Base-by-base conservation (phyloP, 2,888 invertebrate species). In the Luperina nickerlii region DNA sequence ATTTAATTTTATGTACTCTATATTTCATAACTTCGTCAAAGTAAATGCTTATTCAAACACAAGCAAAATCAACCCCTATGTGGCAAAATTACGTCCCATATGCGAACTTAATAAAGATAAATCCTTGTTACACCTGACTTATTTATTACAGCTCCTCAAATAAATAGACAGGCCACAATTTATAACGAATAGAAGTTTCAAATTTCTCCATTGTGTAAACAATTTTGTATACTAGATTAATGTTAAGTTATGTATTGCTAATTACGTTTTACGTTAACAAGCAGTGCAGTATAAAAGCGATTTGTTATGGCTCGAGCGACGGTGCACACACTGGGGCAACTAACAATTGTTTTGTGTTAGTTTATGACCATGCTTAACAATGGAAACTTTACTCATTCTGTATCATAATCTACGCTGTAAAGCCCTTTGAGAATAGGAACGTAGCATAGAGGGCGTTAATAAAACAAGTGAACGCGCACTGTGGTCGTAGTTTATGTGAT, bases 311-410 rank as follows among this genome's bases (percentile, higher is more conserved):
- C 76, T 79, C 83, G 83, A 84, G 87, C 86, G 86, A 85, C 88
- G 83, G 84, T 87, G 90, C 90, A 90, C 82, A 85, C 88, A 78
- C 86, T 87, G 85, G 85, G 80, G 85, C 79, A 82, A 88, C 88
- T 85, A 91, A 90, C 93, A 92, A 94, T 93, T 91, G 92, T 93
- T 92, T 91, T 86, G 89, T 90, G 90, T 91, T 92, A 91, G 93
- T 92, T 92, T 92, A 92, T 89, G 90, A 89, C 89, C 85, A 83
- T 85, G 88, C 83, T 86, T 90, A 87, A 93, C 93, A 93, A 93
- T 92, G 86, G 90, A 88, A 93, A 93, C 92, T 92, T 92, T 90
- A 88, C 90, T 90, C 91, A 88, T 90, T 90, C 88, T 91, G 91
- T 92, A 91, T 91, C 90, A 92, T 90, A 92, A 91, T 90, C 86